Evolutionary conservation across 2,113 vertebrate genomes (phyloP).

Genomic region (Zosterops japonicus): DNA sequence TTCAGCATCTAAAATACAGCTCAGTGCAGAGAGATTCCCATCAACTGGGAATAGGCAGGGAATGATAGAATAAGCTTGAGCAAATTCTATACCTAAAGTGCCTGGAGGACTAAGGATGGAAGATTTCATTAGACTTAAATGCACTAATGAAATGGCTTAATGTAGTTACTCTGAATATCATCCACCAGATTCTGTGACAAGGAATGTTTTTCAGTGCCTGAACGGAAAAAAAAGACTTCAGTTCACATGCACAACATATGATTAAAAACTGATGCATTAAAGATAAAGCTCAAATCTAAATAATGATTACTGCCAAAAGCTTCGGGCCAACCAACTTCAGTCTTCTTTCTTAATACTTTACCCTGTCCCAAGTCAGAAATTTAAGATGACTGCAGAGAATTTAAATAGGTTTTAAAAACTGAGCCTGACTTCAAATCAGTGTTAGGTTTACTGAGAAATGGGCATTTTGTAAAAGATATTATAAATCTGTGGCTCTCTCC

Average conservation of each 20-base stretch:
- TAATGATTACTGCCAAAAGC: conserved; percentile 31
- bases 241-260: background rate
- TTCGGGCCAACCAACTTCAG: background rate
- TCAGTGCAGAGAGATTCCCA: background rate
- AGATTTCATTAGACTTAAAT: conserved; percentile 63
- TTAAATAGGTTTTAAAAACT: conserved; percentile 27
- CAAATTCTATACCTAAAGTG: conserved; percentile 27
- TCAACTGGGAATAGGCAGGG: background rate
- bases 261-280: conserved; percentile 36
- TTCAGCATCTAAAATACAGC: background rate
- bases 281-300: conserved; percentile 44
- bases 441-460: background rate
- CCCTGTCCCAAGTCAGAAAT: conserved; percentile 29
- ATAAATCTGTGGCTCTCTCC: background rate
- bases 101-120: conserved; percentile 20
- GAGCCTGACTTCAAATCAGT: background rate
- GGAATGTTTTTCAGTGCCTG: background rate
- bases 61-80: conserved; percentile 39
- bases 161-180: conserved; percentile 15
- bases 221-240: conserved; percentile 6
- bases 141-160: conserved; percentile 55
- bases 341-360: background rate
- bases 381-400: conserved; percentile 46
- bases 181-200: conserved; percentile 41
- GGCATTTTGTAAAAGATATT: background rate